phyloP scores from a whole-genome alignment of 2,113 vertebrate species.

The Cavia porcellus region DNA sequence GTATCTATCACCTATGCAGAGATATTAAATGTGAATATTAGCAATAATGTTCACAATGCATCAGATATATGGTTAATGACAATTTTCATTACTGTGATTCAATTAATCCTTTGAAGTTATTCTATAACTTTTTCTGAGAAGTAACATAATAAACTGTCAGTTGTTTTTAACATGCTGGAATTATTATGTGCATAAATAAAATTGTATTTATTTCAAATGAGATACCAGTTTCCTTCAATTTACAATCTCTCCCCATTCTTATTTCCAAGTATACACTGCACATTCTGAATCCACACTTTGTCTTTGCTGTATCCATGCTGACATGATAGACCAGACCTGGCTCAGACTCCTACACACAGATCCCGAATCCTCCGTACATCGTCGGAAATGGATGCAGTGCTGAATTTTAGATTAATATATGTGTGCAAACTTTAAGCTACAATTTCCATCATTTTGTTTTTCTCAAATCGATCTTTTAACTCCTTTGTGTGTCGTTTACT shows the following conservation, averaged over 20 bases:
- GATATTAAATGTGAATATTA: neutral
- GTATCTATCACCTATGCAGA: neutral
- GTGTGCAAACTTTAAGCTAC: neutral
- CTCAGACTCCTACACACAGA: neutral
- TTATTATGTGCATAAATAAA: neutral
- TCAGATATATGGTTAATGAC: neutral
- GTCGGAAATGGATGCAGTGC: neutral
- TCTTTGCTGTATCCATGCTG: neutral
- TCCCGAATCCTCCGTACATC: neutral
- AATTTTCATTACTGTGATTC: neutral
- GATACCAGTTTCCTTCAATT: neutral
- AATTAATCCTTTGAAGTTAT: neutral
- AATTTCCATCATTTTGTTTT: neutral
- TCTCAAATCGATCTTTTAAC: neutral
- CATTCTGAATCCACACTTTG: neutral
- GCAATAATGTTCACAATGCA: neutral
- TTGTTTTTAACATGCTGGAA: neutral
- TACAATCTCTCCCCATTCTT: neutral
- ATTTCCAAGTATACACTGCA: neutral
- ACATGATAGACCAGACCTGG: neutral
- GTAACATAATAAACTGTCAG: neutral
- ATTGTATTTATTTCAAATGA: neutral
- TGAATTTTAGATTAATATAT: neutral
- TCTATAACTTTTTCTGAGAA: neutral
- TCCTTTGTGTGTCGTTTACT: conserved; percentile 16